Percentiles rank a stretch among this genome's conserved stretches.
Evolutionary conservation across 2,888 invertebrate genomes (phyloP).

Genomic region (Yponomeuta cagnagella): DNA sequence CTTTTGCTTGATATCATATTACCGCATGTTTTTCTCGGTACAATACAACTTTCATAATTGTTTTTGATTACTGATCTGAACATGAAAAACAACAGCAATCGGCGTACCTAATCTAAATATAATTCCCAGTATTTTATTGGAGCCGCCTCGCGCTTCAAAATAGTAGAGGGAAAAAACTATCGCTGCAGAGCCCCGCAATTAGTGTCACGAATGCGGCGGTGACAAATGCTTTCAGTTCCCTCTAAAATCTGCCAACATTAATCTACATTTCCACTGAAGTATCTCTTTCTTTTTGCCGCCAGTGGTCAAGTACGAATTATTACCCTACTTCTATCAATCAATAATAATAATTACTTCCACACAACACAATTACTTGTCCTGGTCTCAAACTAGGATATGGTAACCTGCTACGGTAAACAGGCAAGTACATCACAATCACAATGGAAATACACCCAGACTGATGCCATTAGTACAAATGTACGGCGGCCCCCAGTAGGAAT

Average conservation of each 20-base stretch:
- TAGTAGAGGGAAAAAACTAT: neutral
- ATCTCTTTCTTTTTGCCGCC: neutral
- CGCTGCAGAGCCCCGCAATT: neutral
- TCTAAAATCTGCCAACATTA: constrained; percentile 1
- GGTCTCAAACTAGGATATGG: too few species aligned
- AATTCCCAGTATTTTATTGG: constrained; percentile 3
- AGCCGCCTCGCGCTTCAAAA: neutral
- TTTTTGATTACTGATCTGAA: neutral
- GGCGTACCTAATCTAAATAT: neutral
- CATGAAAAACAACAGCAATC: neutral
- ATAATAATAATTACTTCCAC: too few species aligned
- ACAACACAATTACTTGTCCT: too few species aligned
- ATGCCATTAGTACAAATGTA: too few species aligned
- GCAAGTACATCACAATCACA: too few species aligned
- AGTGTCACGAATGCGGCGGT: neutral
- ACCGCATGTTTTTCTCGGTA: neutral
- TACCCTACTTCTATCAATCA: too few species aligned
- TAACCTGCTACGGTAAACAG: too few species aligned
- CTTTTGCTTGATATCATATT: neutral
- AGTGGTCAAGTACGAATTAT: neutral
- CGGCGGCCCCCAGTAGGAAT: too few species aligned
- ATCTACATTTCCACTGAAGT: neutral
- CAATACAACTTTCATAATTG: neutral
- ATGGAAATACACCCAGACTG: too few species aligned
- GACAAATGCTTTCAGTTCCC: constrained; percentile 1